A percentile compares a stretch with the other conserved stretches of the same genome.
phyloP scores from a whole-genome alignment of 2,113 vertebrate genomes.

The Madoqua kirkii region DNA sequence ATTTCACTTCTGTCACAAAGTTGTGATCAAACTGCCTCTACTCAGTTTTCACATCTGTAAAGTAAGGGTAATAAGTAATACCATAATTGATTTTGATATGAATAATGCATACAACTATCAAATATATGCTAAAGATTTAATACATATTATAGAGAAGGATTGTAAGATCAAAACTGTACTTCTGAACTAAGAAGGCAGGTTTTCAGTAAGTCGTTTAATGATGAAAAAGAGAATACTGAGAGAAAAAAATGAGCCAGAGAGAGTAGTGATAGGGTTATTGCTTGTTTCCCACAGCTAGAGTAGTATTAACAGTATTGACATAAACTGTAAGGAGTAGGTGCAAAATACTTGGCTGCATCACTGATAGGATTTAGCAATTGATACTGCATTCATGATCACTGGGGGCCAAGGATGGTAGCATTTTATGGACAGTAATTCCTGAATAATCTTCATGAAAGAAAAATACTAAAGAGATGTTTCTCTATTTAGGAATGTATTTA shows the following conservation, averaged over 20 bases:
- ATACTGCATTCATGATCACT: not conserved
- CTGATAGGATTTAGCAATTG: not conserved
- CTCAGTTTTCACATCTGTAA: not conserved
- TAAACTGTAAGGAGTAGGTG: not conserved
- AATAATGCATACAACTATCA: not conserved
- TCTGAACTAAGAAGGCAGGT: not conserved
- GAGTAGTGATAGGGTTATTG: not conserved
- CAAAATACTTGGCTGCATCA: not conserved
- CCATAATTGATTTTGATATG: not conserved
- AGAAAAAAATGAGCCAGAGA: not conserved
- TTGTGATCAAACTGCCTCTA: not conserved
- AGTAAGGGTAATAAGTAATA: not conserved
- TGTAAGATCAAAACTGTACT: not conserved
- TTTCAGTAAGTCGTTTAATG: not conserved
- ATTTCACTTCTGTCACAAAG: not conserved
- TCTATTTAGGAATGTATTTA: not conserved
- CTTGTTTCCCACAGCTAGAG: not conserved
- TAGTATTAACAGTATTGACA: not conserved
- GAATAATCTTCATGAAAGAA: not conserved
- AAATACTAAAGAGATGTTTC: not conserved
- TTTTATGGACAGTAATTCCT: not conserved
- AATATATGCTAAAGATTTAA: not conserved
- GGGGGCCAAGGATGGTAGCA: not conserved
- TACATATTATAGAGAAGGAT: not conserved
- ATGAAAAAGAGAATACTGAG: not conserved